Evolutionary conservation across 37 sponge, comb jelly and placozoan genomes (phyloP), one percentile per base, ranked within the genome.

Genomic region (Haliclona indistincta): DNA sequence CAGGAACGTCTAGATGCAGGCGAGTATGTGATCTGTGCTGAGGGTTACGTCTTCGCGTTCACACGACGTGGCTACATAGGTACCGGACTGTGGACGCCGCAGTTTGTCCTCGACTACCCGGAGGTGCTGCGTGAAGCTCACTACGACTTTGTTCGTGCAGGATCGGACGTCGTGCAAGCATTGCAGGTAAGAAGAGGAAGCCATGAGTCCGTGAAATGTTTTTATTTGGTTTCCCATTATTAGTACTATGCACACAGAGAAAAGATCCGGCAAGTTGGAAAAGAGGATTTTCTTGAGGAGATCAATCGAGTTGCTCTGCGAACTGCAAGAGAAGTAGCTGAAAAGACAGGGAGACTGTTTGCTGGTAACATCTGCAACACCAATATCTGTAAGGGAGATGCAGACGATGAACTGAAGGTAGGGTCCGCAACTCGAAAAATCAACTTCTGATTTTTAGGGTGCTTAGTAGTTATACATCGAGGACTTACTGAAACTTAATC

Each of bases 251-350:
- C 67, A 33, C 38, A 34, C 4, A 43, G 71, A 3, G 45, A 42
- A 4, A 38, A 70, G 25, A 28, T 70, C 45, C 41, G 71, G 26
- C 54, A 63, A 38, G 54, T 64, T 26, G 76, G 76, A 68, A 10
- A 0, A n/a, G 64, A 64, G 66, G 63, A 74, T 63, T 67, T 64
- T 74, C 40, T 74, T 6, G 76, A 74, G 43, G 22, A 64, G 30
- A 63, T 64, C 43, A 63, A 64, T 26, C 60, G 76, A 6, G 66
- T 63, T 26, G 64, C 64, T 33, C 64, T 70, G 4, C 36, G 45
- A 70, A 42, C 41, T 28, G 71, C 71, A 10, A 43, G 29, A 7
- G 71, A 70, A 6, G 71, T 70, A 23, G 71, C 71, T 19, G 53
- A 43, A 15, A 25, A 43, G 25, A 70, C 41, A 29, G 71, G 51